Evolutionary conservation across 2,113 vertebrate species (phyloP).

Genomic region (Todiramphus saurophagus): DNA sequence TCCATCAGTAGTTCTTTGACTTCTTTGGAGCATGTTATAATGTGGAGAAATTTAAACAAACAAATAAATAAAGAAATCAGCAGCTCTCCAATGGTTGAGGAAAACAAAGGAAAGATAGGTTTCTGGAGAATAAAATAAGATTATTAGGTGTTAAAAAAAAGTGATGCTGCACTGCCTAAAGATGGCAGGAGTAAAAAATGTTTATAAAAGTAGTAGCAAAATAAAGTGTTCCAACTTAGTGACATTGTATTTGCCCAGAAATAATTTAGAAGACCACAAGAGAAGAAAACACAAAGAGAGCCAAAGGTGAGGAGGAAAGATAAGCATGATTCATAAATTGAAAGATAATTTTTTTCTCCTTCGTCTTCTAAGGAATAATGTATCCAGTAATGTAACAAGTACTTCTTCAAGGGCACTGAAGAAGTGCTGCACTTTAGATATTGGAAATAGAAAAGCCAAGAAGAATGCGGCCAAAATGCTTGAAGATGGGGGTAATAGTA

Average conservation of each 20-base stretch:
- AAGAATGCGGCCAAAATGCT: slow-evolving; percentile 63
- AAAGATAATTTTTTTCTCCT: slow-evolving; percentile 47
- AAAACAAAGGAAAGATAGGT: neutral
- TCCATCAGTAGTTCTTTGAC: neutral
- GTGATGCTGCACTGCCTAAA: neutral
- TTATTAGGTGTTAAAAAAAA: neutral
- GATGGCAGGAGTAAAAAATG: neutral
- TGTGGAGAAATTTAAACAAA: neutral
- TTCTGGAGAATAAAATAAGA: slow-evolving; percentile 3
- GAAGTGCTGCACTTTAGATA: slow-evolving; percentile 32
- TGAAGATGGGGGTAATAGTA: slow-evolving; percentile 45
- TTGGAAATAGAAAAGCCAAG: slow-evolving; percentile 46
- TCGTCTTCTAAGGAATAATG: slow-evolving; percentile 61
- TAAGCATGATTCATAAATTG: slow-evolving; percentile 73
- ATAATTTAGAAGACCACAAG: slow-evolving; percentile 64
- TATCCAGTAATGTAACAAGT: slow-evolving; percentile 57
- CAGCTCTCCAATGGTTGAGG: neutral
- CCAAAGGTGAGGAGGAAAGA: slow-evolving; percentile 74
- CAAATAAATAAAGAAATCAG: neutral
- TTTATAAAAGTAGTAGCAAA: slow-evolving; percentile 20
- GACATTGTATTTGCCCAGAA: slow-evolving; percentile 45
- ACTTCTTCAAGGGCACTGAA: slow-evolving; percentile 66
- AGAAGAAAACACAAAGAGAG: slow-evolving; percentile 61
- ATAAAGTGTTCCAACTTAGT: neutral
- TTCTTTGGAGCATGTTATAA: neutral